These are phyloP conservation scores for Dasyprocta punctata DNA, from an alignment of 2,113 vertebrate species.

Conservation along the genomic window DNA sequence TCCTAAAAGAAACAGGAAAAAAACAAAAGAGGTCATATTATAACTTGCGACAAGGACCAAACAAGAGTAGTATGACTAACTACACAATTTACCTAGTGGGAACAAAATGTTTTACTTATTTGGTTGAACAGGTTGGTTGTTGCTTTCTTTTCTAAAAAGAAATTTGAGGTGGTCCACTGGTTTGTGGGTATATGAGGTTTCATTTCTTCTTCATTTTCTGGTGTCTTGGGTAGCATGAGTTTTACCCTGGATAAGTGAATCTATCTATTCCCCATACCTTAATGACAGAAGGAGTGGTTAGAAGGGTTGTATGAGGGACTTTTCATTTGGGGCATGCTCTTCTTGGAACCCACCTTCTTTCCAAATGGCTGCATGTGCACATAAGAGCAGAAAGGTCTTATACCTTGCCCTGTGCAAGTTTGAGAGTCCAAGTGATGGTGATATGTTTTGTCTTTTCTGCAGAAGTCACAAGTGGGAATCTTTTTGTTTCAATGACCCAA, in stretches of 20 bases:
- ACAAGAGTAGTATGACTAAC: background rate
- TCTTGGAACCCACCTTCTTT: background rate
- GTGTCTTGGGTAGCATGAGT: background rate
- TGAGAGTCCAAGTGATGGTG: background rate
- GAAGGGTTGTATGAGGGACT: background rate
- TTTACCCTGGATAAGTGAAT: background rate
- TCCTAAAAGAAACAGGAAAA: background rate
- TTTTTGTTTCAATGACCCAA: background rate
- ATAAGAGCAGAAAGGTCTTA: background rate
- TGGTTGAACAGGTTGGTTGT: background rate
- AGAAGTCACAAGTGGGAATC: background rate
- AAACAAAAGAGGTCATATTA: background rate
- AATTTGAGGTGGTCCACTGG: background rate
- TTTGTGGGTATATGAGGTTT: background rate
- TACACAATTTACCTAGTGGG: background rate
- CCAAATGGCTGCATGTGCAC: background rate
- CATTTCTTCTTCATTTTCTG: background rate
- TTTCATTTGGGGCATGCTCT: background rate
- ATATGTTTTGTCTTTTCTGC: background rate
- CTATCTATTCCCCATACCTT: background rate
- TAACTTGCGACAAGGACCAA: background rate
- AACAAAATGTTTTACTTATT: background rate
- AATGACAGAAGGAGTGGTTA: background rate
- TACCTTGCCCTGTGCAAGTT: background rate
- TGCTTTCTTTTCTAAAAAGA: background rate